Evolutionary conservation across 1,140 invertebrate species (phyloP).

Genomic region (Drosophila saltans): DNA sequence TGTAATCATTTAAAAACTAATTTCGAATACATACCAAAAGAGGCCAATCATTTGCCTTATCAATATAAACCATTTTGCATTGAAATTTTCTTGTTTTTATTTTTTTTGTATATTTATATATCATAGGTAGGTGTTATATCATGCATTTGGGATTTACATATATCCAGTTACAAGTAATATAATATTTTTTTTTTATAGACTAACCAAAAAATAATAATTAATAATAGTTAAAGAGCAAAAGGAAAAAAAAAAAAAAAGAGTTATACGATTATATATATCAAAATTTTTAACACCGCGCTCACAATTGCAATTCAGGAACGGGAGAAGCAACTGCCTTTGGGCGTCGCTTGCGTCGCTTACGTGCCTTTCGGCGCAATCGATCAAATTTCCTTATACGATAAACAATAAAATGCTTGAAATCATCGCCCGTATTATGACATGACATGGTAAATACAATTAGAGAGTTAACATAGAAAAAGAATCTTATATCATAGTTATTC

Average conservation of each 20-base stretch:
- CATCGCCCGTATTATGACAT: conserved; percentile 66
- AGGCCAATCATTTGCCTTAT: too few relatives aligned
- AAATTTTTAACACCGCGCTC: not conserved
- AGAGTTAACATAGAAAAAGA: conserved; percentile 82
- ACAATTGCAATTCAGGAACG: conserved; percentile 23
- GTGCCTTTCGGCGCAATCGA: conserved; percentile 71
- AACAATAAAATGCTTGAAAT: conserved; percentile 74
- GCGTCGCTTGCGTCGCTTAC: conserved; percentile 66
- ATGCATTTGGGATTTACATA: not conserved
- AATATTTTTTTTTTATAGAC: not conserved
- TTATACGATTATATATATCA: too few relatives aligned
- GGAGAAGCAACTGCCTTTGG: conserved; percentile 21
- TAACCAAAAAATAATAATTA: not conserved
- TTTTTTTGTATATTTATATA: not conserved
- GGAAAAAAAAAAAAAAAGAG: not conserved
- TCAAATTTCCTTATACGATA: conserved; percentile 70
- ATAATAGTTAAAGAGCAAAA: not conserved
- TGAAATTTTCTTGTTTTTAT: not conserved
- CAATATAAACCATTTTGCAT: not conserved
- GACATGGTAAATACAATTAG: conserved; percentile 75
- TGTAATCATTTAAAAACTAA: too few relatives aligned
- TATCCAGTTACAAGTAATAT: conserved; percentile 8
- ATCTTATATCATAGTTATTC: conserved; percentile 71
- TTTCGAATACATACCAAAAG: too few relatives aligned
- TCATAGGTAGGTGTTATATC: not conserved